Conservation (phyloP, 64 coral and sea anemone species). For the Montipora cactus region DNA sequence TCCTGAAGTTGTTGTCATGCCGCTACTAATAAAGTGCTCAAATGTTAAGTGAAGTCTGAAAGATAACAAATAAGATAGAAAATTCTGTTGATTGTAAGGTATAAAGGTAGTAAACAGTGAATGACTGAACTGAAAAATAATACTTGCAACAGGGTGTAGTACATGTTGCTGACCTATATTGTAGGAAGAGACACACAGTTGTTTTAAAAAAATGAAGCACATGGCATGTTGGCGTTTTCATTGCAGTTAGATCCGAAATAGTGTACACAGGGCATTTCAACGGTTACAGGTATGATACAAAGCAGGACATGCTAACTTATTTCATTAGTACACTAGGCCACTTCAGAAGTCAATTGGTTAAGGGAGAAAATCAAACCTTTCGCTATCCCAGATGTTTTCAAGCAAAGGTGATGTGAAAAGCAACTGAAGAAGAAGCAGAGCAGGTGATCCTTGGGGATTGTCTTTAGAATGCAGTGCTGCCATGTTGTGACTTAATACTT, state of each 20-base stretch:
- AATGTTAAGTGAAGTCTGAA: slow-evolving; percentile 84
- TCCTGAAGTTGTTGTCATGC: slow-evolving; percentile 75
- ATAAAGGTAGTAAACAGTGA: not conserved
- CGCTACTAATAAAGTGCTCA: slow-evolving; percentile 72
- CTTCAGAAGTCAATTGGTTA: too few species aligned
- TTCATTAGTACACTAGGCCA: too few species aligned
- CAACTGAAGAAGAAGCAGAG: slow-evolving; percentile 63
- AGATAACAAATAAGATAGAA: not conserved
- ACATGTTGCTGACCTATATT: too few species aligned
- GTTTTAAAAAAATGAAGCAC: too few species aligned
- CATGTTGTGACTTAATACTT: slow-evolving; percentile 66
- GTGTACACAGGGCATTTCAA: too few species aligned
- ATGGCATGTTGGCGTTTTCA: too few species aligned
- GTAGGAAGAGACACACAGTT: too few species aligned
- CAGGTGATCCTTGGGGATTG: slow-evolving; percentile 68
- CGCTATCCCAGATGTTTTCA: slow-evolving; percentile 48
- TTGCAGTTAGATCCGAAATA: too few species aligned
- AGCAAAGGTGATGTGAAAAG: slow-evolving; percentile 48
- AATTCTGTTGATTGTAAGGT: not conserved
- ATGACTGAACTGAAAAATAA: too few species aligned
- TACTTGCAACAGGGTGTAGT: too few species aligned
- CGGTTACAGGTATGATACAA: too few species aligned
- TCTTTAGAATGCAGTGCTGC: slow-evolving; percentile 68
- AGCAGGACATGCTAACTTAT: too few species aligned
- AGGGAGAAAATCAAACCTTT: slow-evolving; percentile 58